Evolutionary conservation across 2,113 vertebrate species (phyloP).

Genomic region (Hucho hucho): DNA sequence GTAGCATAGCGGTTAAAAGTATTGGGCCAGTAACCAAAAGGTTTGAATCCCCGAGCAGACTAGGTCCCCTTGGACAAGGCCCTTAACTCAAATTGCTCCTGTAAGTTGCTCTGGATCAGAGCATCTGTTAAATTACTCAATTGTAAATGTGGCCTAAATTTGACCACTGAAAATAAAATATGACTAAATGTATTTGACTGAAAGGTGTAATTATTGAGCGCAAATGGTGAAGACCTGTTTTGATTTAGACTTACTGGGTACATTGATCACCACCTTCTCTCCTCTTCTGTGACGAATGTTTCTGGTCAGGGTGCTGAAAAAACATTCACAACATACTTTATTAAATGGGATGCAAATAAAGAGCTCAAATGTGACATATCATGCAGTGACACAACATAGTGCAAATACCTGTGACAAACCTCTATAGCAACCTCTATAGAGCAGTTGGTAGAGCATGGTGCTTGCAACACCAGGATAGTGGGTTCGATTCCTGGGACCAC

Average conservation of each 20-base stretch:
- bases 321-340: constrained; percentile 10
- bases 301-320: constrained; percentile 88
- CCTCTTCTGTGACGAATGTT: constrained; percentile 94
- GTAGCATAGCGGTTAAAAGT: too few relatives aligned
- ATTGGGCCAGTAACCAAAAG: too few relatives aligned
- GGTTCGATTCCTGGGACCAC: too few relatives aligned
- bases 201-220: background rate
- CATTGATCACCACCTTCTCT: constrained; percentile 94
- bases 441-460: too few relatives aligned
- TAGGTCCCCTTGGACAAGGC: too few relatives aligned
- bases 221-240: constrained; percentile 20
- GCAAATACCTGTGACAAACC: constrained; percentile 82
- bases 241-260: constrained; percentile 83
- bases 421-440: constrained; percentile 48
- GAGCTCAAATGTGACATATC: background rate
- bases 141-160: background rate
- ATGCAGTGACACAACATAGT: background rate
- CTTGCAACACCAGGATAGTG: too few relatives aligned
- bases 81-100: too few relatives aligned
- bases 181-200: background rate
- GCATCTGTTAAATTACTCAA: background rate
- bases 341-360: background rate
- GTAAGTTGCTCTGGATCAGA: too few relatives aligned
- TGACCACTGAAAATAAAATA: background rate
- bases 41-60: too few relatives aligned